Conservation (phyloP, 1,140 invertebrate species). For the Camponotus vicinus region DNA sequence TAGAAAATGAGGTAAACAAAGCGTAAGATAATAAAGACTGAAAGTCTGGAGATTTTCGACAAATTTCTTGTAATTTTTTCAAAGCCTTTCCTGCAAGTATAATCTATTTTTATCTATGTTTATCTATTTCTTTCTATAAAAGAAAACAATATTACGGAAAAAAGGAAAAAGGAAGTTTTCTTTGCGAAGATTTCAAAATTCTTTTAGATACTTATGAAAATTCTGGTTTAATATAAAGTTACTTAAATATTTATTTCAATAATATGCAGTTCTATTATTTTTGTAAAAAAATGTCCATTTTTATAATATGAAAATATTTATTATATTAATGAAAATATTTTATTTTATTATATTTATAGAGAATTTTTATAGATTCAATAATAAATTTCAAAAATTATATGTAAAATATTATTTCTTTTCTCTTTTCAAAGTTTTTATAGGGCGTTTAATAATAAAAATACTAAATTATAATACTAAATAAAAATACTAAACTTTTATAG, state of each 20-base stretch:
- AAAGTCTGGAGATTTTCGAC: not conserved
- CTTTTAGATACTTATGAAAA: not conserved
- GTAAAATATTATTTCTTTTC: not conserved
- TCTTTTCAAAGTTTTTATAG: not conserved
- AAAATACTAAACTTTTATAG: too few relatives aligned
- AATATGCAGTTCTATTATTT: too few relatives aligned
- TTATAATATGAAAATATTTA: too few relatives aligned
- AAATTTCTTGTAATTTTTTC: too few relatives aligned
- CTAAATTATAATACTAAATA: too few relatives aligned
- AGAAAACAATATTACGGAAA: slow-evolving; percentile 1
- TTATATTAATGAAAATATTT: not conserved
- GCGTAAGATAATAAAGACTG: not conserved
- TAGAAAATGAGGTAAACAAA: not conserved
- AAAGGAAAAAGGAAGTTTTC: not conserved
- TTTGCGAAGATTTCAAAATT: not conserved
- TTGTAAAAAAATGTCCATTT: too few relatives aligned
- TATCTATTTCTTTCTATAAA: not conserved
- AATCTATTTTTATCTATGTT: too few relatives aligned
- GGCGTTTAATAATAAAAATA: too few relatives aligned
- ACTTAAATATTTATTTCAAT: not conserved
- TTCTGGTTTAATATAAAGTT: not conserved
- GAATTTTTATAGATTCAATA: not conserved
- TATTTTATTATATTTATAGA: not conserved
- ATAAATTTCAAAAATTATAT: not conserved
- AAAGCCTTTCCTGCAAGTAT: too few relatives aligned